These are phyloP conservation scores for Capricornis sumatraensis DNA, from an alignment of 2,113 vertebrate genomes.

Conservation along the genomic window DNA sequence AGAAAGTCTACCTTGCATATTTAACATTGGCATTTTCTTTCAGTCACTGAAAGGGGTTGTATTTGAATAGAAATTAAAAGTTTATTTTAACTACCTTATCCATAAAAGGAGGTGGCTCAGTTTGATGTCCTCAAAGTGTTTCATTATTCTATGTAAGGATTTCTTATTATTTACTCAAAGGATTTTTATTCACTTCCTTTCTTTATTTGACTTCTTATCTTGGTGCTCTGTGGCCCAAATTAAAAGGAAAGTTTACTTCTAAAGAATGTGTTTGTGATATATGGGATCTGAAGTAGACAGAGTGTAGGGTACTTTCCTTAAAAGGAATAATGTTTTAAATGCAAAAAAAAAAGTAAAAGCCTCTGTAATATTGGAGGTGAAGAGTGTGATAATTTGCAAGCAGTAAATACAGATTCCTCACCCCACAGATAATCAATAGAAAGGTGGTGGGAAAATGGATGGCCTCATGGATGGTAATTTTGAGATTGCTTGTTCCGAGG, in stretches of 20 bases:
- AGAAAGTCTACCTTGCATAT: background rate
- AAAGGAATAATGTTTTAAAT: background rate
- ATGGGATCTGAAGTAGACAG: background rate
- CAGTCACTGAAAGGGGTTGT: background rate
- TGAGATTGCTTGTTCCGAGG: background rate
- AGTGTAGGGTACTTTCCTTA: background rate
- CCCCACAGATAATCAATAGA: background rate
- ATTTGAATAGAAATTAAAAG: background rate
- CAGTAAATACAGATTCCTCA: background rate
- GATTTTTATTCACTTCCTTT: background rate
- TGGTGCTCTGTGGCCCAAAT: background rate
- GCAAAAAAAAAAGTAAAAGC: background rate
- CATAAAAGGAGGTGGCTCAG: background rate
- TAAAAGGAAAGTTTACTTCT: background rate
- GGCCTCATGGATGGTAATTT: background rate
- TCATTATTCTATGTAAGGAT: background rate
- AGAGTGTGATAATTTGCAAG: background rate
- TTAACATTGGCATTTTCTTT: background rate
- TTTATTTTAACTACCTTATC: background rate
- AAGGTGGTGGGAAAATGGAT: background rate
- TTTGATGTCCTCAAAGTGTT: background rate
- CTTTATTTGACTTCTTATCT: background rate
- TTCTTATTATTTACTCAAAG: constrained; percentile 6
- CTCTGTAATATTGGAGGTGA: background rate
- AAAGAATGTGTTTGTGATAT: background rate